Evolutionary conservation across 2,888 invertebrate species (phyloP).

Genomic region (Oligia latruncula): DNA sequence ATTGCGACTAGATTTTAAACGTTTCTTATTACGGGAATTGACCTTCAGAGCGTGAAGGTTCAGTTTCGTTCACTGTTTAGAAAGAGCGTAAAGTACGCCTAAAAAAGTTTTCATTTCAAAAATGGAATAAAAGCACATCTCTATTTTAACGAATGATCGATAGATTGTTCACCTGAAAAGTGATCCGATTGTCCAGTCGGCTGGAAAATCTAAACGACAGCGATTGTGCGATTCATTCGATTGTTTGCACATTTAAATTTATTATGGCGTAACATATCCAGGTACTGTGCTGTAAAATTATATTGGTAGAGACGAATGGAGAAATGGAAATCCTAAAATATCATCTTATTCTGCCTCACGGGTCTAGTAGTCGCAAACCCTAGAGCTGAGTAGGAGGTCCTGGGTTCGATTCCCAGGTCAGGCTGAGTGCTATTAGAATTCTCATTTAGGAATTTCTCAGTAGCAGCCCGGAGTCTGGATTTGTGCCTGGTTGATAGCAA

Average conservation of each 20-base stretch:
- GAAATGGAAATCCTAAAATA: neutral
- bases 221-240: conserved; percentile 25
- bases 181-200: conserved; percentile 33
- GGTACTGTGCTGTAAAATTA: neutral
- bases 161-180: conserved; percentile 37
- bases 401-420: neutral
- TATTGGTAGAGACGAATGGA: neutral
- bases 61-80: neutral
- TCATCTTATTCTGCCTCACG: neutral
- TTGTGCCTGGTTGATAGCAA: neutral
- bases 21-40: no score
- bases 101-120: neutral
- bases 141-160: conserved; percentile 5
- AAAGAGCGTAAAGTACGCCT: neutral
- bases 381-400: neutral
- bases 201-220: conserved; percentile 37
- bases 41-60: no score
- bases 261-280: no score
- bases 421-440: neutral
- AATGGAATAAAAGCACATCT: neutral
- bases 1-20: neutral
- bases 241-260: conserved; percentile 40
- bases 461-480: neutral
- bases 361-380: no score
- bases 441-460: neutral